Conservation (phyloP, 1,140 invertebrate species). For the Radopholus similis region DNA sequence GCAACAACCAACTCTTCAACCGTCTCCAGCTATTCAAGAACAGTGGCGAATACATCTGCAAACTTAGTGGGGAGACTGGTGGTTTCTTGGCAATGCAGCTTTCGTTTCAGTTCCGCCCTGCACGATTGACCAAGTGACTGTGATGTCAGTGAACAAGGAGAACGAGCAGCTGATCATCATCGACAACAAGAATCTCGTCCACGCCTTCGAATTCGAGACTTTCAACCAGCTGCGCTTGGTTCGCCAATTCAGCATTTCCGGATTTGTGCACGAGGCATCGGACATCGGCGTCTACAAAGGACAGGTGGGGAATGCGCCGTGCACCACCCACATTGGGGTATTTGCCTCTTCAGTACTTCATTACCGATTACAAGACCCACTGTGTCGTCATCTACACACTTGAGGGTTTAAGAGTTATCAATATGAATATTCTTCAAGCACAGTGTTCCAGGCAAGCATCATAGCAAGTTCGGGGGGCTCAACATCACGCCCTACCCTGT, state of each 20-base stretch:
- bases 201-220: conserved; percentile 26
- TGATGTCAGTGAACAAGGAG: conserved; percentile 31
- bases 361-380: conserved; percentile 36
- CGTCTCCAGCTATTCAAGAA: conserved; percentile 30
- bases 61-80: conserved; percentile 15
- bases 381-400: conserved; percentile 26
- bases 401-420: conserved; percentile 13
- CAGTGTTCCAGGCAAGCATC: conserved; percentile 25
- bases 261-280: conserved; percentile 30
- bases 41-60: conserved; percentile 30
- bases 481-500: conserved; percentile 30
- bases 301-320: no score
- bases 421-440: not conserved
- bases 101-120: conserved; percentile 11
- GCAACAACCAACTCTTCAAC: conserved; percentile 28
- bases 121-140: conserved; percentile 24
- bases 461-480: conserved; percentile 21
- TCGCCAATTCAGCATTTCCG: conserved; percentile 26
- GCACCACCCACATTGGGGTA: no score
- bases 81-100: not conserved
- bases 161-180: conserved; percentile 30
- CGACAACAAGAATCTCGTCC: conserved; percentile 34
- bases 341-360: conserved; percentile 20
- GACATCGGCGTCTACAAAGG: conserved; percentile 33
- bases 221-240: conserved; percentile 17